These are phyloP conservation scores for Pseudorhiza aurosa DNA, from an alignment of 30 jellyfish, hydroid and myxozoan species.

Conservation along the genomic window DNA sequence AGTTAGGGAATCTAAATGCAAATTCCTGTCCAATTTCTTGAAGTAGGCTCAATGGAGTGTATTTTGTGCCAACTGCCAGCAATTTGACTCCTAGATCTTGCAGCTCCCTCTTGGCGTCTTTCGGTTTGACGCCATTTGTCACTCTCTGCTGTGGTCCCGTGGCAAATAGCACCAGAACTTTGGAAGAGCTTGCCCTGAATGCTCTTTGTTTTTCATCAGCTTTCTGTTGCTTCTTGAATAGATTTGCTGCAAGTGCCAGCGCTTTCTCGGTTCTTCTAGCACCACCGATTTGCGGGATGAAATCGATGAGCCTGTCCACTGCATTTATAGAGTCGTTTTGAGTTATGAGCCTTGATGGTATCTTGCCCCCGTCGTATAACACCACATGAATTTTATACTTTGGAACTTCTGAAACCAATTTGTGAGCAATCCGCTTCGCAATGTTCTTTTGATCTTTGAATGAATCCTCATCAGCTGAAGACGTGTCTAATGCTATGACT, in stretches of 20 bases:
- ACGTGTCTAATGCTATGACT: slow-evolving; percentile 44
- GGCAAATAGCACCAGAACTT: slow-evolving; percentile 33
- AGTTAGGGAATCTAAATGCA: slow-evolving; percentile 7
- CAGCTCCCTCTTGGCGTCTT: slow-evolving; percentile 61
- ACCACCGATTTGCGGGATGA: slow-evolving; percentile 24
- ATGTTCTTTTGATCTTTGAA: slow-evolving; percentile 19
- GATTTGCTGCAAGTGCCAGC: slow-evolving; percentile 14
- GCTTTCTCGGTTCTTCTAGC: slow-evolving; percentile 20
- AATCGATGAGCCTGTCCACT: neutral
- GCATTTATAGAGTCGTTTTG: neutral
- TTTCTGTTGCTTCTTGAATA: neutral
- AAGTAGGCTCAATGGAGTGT: slow-evolving; percentile 1
- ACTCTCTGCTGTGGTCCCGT: slow-evolving; percentile 27
- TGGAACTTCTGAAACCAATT: slow-evolving; percentile 3
- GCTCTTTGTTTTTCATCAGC: neutral
- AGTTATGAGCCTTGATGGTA: slow-evolving; percentile 4
- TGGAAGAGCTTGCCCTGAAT: neutral
- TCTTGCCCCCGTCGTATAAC: slow-evolving; percentile 16
- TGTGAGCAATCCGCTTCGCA: slow-evolving; percentile 9
- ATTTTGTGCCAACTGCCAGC: slow-evolving; percentile 46
- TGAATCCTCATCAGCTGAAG: slow-evolving; percentile 1
- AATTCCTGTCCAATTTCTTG: neutral
- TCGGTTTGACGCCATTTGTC: neutral
- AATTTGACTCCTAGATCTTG: slow-evolving; percentile 54
- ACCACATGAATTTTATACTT: neutral